These are phyloP conservation scores for Parelbella ahira DNA, from an alignment of 2,888 invertebrate genomes.

Conservation along the genomic window DNA sequence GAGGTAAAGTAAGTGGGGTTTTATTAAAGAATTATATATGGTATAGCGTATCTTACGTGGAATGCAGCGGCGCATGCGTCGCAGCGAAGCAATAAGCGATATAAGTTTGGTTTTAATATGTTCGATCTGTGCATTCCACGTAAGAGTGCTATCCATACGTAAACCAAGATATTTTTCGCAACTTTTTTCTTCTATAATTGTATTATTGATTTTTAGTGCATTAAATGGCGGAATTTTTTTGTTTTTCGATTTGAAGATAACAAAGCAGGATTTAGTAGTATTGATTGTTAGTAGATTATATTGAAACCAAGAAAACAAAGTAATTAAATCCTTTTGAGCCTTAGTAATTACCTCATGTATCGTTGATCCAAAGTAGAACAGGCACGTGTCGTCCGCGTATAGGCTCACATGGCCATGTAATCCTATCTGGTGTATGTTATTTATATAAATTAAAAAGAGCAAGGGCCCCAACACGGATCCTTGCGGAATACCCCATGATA, in stretches of 20 bases:
- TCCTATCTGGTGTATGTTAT: background rate
- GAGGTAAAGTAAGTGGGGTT: conserved; percentile 20
- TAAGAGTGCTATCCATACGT: too few relatives aligned
- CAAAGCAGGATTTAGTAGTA: conserved; percentile 7
- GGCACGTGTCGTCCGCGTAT: background rate
- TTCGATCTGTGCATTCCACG: too few relatives aligned
- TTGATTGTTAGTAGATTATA: conserved; percentile 19
- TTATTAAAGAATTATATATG: conserved; percentile 21
- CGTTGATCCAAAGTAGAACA: background rate
- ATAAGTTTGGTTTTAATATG: too few relatives aligned
- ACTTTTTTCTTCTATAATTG: too few relatives aligned
- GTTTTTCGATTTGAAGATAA: conserved; percentile 17
- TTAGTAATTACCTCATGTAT: background rate
- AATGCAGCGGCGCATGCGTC: background rate
- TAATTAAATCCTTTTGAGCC: conserved; percentile 8
- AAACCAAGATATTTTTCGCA: too few relatives aligned
- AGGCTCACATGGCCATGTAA: background rate
- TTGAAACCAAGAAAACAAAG: conserved; percentile 18
- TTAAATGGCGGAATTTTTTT: background rate
- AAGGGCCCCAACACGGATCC: background rate
- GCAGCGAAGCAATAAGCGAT: too few relatives aligned
- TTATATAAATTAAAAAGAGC: background rate
- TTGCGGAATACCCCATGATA: background rate
- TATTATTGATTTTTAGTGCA: too few relatives aligned
- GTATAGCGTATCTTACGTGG: conserved; percentile 18